Percentiles rank a stretch among this genome's conserved stretches.
Evolutionary conservation across 92 coral and sea anemone species (phyloP).

Genomic region (Porites evermanni): DNA sequence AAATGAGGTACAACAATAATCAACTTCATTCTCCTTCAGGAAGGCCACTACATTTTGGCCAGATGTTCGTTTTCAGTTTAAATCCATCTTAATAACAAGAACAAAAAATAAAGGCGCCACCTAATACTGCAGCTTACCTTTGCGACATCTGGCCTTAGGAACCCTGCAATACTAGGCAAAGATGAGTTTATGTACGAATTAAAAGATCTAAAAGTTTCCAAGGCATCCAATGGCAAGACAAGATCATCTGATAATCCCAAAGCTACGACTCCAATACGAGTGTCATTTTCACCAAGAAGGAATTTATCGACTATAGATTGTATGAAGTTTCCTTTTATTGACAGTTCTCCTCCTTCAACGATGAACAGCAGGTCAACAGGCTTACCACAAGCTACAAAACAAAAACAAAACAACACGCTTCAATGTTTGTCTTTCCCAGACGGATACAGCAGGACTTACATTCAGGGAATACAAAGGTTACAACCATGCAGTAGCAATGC

Average conservation of each 20-base stretch:
- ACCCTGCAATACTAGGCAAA: conserved; percentile 2
- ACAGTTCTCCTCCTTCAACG: conserved; percentile 64
- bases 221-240: not conserved
- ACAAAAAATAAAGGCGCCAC: not conserved
- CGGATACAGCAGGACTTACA: no score
- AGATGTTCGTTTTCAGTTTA: no score
- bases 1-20: no score
- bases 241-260: not conserved
- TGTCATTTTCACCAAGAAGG: conserved; percentile 59
- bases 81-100: no score
- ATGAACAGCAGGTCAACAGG: conserved; percentile 71
- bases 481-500: no score
- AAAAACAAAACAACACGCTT: not conserved
- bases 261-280: conserved; percentile 11
- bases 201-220: not conserved
- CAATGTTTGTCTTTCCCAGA: not conserved
- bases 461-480: no score
- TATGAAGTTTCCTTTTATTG: conserved; percentile 60
- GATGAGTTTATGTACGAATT: not conserved
- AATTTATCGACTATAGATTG: conserved; percentile 70
- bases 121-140: not conserved
- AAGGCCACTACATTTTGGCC: no score
- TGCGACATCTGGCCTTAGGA: conserved; percentile 4
- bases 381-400: conserved; percentile 54
- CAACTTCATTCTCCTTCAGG: no score